Evolutionary conservation across 2,888 invertebrate genomes (phyloP).

Genomic region (Allacma fusca): DNA sequence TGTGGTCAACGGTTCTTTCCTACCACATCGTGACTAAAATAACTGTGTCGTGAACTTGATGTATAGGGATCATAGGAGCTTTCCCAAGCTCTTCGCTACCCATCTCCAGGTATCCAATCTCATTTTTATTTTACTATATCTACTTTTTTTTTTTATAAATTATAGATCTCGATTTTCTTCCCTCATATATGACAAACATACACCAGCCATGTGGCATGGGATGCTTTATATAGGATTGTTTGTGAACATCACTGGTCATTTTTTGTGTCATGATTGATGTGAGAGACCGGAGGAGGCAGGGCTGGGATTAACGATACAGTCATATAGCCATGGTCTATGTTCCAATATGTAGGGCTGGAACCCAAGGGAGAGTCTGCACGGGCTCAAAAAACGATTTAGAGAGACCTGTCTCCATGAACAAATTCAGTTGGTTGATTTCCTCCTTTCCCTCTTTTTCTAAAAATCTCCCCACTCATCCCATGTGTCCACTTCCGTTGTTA

Average conservation of each 20-base stretch:
- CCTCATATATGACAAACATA: not conserved
- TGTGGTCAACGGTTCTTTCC: not conserved
- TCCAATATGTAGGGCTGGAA: not conserved
- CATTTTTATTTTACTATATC: slow-evolving; percentile 33
- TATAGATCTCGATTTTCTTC: slow-evolving; percentile 36
- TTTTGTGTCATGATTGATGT: slow-evolving; percentile 37
- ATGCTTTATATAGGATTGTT: not conserved
- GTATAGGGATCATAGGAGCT: slow-evolving; percentile 31
- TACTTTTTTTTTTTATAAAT: slow-evolving; percentile 32
- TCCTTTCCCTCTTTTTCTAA: not conserved
- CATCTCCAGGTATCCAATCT: slow-evolving; percentile 42
- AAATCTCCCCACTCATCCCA: not conserved
- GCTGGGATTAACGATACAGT: slow-evolving; percentile 13
- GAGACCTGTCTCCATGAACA: slow-evolving; percentile 24
- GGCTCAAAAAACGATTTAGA: slow-evolving; percentile 33
- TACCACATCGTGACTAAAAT: slow-evolving; percentile 42
- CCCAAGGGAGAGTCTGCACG: not conserved
- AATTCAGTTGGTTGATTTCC: slow-evolving; percentile 12
- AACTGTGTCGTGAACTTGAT: slow-evolving; percentile 38
- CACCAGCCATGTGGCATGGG: not conserved
- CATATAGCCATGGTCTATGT: not conserved
- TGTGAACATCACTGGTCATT: slow-evolving; percentile 26
- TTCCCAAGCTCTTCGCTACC: slow-evolving; percentile 10
- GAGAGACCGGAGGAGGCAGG: slow-evolving; percentile 2
- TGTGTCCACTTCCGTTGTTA: slow-evolving; percentile 6